phyloP scores from a whole-genome alignment of 2,888 invertebrate species.

The Augochlorella aurata region DNA sequence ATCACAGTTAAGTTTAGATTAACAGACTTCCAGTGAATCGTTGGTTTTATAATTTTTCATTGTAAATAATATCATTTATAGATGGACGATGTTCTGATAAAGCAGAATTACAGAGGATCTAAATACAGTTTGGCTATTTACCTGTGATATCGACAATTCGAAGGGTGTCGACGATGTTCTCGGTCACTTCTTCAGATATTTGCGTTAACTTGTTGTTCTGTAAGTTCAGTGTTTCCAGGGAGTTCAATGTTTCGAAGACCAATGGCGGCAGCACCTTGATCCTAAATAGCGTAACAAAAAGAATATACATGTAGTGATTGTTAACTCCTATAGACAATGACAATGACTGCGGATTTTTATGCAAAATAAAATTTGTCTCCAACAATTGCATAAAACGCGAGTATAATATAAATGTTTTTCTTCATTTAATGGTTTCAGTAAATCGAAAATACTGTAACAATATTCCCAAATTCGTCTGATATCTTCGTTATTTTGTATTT shows the following conservation, averaged over 20 bases:
- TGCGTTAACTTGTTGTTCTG: conserved; percentile 94
- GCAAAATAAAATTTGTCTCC: no score
- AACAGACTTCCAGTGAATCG: no score
- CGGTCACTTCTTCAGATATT: conserved; percentile 94
- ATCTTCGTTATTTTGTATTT: no score
- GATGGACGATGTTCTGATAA: not conserved
- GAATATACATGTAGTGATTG: not conserved
- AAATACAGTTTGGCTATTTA: conserved; percentile 77
- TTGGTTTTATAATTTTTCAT: not conserved
- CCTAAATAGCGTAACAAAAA: conserved; percentile 82
- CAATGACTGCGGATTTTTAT: no score
- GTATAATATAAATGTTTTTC: no score
- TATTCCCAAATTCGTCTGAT: no score
- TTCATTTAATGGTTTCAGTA: no score
- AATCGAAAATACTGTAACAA: no score
- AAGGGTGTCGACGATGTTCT: conserved; percentile 93
- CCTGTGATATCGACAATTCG: conserved; percentile 95
- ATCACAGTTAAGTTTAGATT: not conserved
- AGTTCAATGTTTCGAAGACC: conserved; percentile 94
- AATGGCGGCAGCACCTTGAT: conserved; percentile 91
- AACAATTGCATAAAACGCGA: no score
- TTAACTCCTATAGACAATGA: not conserved
- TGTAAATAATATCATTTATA: not conserved
- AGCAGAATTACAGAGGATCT: not conserved
- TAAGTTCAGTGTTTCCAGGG: conserved; percentile 92